Evolutionary conservation across 2,888 invertebrate genomes (phyloP).

Genomic region (Biston betularia): DNA sequence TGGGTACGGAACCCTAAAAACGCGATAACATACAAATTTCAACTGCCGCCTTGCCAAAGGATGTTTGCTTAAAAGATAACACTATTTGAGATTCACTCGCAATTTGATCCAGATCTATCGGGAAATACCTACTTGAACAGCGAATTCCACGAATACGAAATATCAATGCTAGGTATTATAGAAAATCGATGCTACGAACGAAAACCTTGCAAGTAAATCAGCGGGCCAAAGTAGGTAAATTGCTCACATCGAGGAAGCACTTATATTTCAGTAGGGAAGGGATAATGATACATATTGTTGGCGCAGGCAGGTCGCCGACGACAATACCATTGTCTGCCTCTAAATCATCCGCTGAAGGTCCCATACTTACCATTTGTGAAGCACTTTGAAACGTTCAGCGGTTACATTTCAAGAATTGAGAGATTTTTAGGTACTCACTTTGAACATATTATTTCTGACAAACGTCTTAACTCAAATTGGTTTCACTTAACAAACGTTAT

Average conservation of each 20-base stretch:
- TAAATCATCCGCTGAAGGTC: neutral
- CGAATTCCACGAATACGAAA: neutral
- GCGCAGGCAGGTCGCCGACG: neutral
- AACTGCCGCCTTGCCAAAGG: too few species aligned
- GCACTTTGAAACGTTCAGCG: neutral
- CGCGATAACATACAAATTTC: too few species aligned
- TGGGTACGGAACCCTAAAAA: too few species aligned
- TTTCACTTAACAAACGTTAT: too few species aligned
- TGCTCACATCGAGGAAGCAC: constrained; percentile 13
- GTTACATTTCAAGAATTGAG: neutral
- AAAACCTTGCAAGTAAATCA: neutral
- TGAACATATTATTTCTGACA: too few species aligned
- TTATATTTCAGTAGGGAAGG: constrained; percentile 24
- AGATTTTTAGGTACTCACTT: neutral
- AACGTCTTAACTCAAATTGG: too few species aligned
- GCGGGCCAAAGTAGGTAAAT: neutral
- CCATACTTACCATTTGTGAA: constrained; percentile 1
- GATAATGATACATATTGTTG: constrained; percentile 30
- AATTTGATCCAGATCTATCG: too few species aligned
- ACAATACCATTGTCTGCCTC: constrained; percentile 12
- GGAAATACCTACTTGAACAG: too few species aligned
- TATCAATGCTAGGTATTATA: too few species aligned
- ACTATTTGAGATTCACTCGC: too few species aligned
- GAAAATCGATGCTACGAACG: too few species aligned
- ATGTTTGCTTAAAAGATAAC: too few species aligned